Evolutionary conservation across 2,888 invertebrate genomes (phyloP).

Genomic region (Plagiodera versicolora): DNA sequence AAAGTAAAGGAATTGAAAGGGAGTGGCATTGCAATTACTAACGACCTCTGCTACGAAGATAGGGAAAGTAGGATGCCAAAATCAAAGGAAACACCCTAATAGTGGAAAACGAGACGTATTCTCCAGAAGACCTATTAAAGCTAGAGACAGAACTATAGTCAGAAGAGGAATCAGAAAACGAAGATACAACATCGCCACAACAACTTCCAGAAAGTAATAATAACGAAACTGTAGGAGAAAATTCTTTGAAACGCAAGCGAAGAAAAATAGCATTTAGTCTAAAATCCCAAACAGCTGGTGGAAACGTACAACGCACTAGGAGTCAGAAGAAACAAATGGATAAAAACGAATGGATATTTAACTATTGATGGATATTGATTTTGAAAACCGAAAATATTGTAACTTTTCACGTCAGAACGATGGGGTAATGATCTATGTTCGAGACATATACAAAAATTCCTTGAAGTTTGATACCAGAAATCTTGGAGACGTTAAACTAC

Average conservation of each 20-base stretch:
- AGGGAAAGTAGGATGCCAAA: constrained; percentile 2
- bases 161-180: too few species aligned
- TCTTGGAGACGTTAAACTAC: constrained; percentile 1
- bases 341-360: too few species aligned
- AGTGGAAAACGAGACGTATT: background rate
- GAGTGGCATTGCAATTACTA: background rate
- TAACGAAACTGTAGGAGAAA: too few species aligned
- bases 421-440: background rate
- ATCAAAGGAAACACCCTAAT: background rate
- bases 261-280: background rate
- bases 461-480: background rate
- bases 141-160: background rate
- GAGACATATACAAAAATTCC: constrained; percentile 1
- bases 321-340: too few species aligned
- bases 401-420: background rate
- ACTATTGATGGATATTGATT: background rate
- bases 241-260: background rate
- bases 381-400: background rate
- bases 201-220: too few species aligned
- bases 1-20: background rate
- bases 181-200: too few species aligned
- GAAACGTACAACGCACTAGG: background rate
- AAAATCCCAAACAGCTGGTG: background rate
- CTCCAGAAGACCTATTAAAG: background rate
- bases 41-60: constrained; percentile 6